Conservation (phyloP, 2,888 invertebrate species). For the Allophyes oxyacanthae region DNA sequence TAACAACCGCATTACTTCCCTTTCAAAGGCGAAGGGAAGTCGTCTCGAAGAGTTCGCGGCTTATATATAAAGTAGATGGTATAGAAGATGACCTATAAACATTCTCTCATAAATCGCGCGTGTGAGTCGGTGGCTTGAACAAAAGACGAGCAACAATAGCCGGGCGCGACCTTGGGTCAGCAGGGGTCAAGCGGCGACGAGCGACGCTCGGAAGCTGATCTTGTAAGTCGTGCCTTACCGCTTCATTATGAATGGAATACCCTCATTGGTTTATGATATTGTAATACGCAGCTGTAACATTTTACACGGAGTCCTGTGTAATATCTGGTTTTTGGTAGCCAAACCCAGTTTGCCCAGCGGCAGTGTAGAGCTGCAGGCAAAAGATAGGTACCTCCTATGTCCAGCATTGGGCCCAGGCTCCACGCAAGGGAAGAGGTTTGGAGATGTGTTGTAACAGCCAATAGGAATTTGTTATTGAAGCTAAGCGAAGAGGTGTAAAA, state of each 20-base stretch:
- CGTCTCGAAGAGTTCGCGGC: slow-evolving; percentile 30
- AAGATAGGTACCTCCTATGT: too few species aligned
- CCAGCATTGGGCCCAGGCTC: too few species aligned
- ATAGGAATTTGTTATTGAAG: too few species aligned
- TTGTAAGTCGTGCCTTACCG: slow-evolving; percentile 33
- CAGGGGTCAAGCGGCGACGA: slow-evolving; percentile 44
- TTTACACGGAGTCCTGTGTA: too few species aligned
- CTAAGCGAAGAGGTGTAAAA: too few species aligned
- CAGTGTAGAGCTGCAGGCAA: too few species aligned
- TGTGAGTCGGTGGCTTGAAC: slow-evolving; percentile 41
- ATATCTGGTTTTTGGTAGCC: too few species aligned
- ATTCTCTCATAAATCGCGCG: slow-evolving; percentile 45
- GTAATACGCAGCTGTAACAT: neutral
- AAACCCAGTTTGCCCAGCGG: too few species aligned
- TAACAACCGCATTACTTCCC: slow-evolving; percentile 40
- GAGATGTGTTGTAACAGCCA: too few species aligned
- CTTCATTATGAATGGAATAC: slow-evolving; percentile 22
- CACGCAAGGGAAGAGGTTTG: too few species aligned
- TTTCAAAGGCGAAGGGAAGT: slow-evolving; percentile 49
- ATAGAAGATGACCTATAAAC: slow-evolving; percentile 55
- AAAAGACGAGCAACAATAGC: slow-evolving; percentile 56
- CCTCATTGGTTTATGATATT: slow-evolving; percentile 6
- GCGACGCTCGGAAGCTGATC: slow-evolving; percentile 39
- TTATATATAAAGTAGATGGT: slow-evolving; percentile 26
- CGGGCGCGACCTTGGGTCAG: slow-evolving; percentile 51